These are phyloP conservation scores for Heliothis subflexa DNA, from an alignment of 1,140 invertebrate species.

Conservation along the genomic window DNA sequence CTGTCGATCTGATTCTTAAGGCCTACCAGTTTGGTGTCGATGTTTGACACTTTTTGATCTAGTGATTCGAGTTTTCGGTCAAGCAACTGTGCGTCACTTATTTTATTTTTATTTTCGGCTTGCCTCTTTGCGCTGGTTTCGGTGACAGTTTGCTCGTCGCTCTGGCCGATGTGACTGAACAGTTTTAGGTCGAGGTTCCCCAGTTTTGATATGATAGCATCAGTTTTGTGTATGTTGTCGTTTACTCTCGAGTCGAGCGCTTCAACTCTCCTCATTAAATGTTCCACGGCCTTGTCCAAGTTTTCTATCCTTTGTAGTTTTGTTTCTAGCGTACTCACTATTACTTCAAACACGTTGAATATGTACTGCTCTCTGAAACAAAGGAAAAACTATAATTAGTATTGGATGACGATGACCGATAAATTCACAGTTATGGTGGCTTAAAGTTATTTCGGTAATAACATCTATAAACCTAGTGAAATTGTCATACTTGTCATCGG, in stretches of 20 bases:
- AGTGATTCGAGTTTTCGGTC: constrained; percentile 89
- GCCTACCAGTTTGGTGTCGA: constrained; percentile 91
- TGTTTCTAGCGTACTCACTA: constrained; percentile 94
- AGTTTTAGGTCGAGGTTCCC: constrained; percentile 90
- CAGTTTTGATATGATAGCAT: constrained; percentile 92
- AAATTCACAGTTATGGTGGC: too few species aligned
- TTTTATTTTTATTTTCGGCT: constrained; percentile 60
- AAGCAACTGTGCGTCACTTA: constrained; percentile 82
- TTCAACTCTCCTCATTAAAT: constrained; percentile 93
- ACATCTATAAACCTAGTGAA: constrained; percentile 47
- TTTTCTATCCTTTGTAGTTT: constrained; percentile 95
- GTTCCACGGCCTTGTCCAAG: constrained; percentile 94
- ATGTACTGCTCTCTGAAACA: constrained; percentile 94
- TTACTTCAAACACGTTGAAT: constrained; percentile 95
- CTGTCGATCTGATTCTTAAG: constrained; percentile 93
- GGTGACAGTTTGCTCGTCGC: constrained; percentile 69
- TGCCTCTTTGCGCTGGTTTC: constrained; percentile 69
- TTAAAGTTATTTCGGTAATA: not conserved
- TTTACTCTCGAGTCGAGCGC: constrained; percentile 92
- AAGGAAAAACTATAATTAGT: constrained; percentile 57
- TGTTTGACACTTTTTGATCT: constrained; percentile 93
- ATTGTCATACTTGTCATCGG: constrained; percentile 51
- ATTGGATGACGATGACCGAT: not conserved
- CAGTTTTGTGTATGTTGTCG: constrained; percentile 94
- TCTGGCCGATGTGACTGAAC: constrained; percentile 85